Evolutionary conservation across 2,888 invertebrate genomes (phyloP).

Genomic region (Stegana nigrithorax): DNA sequence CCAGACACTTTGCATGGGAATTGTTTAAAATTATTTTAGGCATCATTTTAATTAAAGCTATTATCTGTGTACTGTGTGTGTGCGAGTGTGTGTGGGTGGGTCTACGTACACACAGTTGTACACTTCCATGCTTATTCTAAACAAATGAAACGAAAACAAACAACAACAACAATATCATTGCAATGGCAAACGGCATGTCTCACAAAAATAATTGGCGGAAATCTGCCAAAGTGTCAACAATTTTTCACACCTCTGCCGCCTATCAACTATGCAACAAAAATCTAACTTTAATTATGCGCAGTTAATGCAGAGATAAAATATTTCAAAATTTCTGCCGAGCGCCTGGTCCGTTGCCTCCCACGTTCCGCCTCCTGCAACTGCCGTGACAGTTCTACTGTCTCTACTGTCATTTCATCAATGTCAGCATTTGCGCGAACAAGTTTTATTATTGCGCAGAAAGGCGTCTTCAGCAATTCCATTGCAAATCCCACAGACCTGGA

Average conservation of each 20-base stretch:
- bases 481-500: background rate
- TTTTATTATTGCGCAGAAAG: background rate
- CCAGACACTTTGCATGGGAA: no score
- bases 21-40: conserved; percentile 7
- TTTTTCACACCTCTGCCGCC: background rate
- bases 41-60: conserved; percentile 15
- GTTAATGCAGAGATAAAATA: background rate
- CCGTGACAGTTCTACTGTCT: background rate
- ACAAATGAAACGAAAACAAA: conserved; percentile 10
- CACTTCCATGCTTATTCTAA: no score
- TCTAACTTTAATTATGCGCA: conserved; percentile 16
- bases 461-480: conserved; percentile 3
- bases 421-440: background rate
- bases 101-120: no score
- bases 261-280: background rate
- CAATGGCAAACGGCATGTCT: no score
- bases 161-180: no score
- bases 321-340: background rate
- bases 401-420: conserved; percentile 16
- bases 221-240: background rate
- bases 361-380: background rate
- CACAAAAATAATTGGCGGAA: no score
- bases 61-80: background rate
- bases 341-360: background rate
- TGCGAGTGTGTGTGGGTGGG: no score